Conservation (phyloP, 2,797 vertebrate genomes). For the Babyrousa celebensis region DNA sequence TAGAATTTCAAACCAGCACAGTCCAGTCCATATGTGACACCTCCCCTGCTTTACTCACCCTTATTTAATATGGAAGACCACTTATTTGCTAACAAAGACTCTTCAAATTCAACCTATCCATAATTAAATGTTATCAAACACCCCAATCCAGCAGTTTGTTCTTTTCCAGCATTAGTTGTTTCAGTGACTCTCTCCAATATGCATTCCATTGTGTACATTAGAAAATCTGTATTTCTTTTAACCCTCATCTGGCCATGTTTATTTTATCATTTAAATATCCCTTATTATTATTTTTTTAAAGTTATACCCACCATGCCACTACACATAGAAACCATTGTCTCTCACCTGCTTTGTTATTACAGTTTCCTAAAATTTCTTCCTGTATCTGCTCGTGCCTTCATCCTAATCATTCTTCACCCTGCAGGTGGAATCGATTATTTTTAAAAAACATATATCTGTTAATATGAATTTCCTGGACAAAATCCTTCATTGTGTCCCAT, state of each 20-base stretch:
- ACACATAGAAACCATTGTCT: not conserved
- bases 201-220: not conserved
- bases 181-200: not conserved
- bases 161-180: not conserved
- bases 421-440: not conserved
- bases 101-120: not conserved
- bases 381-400: not conserved
- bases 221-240: not conserved
- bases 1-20: not conserved
- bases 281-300: not conserved
- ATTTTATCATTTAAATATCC: not conserved
- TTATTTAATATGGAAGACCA: not conserved
- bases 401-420: not conserved
- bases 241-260: not conserved
- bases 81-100: not conserved
- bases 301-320: not conserved
- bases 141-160: not conserved
- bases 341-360: not conserved
- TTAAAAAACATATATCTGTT: not conserved
- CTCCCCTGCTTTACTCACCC: not conserved
- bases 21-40: not conserved
- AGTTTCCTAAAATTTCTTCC: not conserved
- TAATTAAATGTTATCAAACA: not conserved
- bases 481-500: accelerated
- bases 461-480: not conserved